Percentiles rank a stretch among this genome's conserved stretches.
Conservation (phyloP, 37 sponge, comb jelly and placozoan genomes). For the Spongilla lacustris region DNA sequence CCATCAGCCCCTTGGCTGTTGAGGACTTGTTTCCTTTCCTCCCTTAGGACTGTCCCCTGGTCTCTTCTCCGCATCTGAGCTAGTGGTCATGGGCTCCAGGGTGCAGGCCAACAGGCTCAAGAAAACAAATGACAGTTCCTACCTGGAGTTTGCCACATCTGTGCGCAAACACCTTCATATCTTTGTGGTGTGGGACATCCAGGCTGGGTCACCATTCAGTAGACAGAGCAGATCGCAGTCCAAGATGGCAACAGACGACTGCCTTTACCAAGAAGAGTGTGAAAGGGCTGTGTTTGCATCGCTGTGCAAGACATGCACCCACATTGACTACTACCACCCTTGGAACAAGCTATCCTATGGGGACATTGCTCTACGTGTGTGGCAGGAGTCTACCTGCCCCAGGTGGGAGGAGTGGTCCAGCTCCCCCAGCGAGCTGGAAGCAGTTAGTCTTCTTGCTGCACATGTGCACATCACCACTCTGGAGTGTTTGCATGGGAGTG, state of each 20-base stretch:
- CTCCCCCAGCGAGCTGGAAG: constrained; percentile 43
- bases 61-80: constrained; percentile 66
- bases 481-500: neutral
- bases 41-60: constrained; percentile 27
- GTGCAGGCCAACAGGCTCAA: constrained; percentile 26
- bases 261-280: constrained; percentile 9
- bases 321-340: constrained; percentile 33
- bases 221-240: neutral
- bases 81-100: constrained; percentile 59
- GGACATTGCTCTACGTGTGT: constrained; percentile 72
- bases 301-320: constrained; percentile 24
- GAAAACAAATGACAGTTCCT: constrained; percentile 33
- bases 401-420: constrained; percentile 50
- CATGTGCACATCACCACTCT: constrained; percentile 60
- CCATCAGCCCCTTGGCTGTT: too few relatives aligned
- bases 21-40: neutral
- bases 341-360: constrained; percentile 47
- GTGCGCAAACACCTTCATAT: constrained; percentile 56
- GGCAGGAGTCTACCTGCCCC: constrained; percentile 41
- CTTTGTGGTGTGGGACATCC: constrained; percentile 57
- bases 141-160: constrained; percentile 39
- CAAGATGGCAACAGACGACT: neutral
- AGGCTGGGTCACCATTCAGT: neutral
- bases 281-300: constrained; percentile 20
- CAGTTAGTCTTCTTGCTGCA: constrained; percentile 48